Percentiles rank a stretch among this genome's conserved stretches.
Evolutionary conservation across 2,113 vertebrate genomes (phyloP).

Genomic region (Saguinus midas): DNA sequence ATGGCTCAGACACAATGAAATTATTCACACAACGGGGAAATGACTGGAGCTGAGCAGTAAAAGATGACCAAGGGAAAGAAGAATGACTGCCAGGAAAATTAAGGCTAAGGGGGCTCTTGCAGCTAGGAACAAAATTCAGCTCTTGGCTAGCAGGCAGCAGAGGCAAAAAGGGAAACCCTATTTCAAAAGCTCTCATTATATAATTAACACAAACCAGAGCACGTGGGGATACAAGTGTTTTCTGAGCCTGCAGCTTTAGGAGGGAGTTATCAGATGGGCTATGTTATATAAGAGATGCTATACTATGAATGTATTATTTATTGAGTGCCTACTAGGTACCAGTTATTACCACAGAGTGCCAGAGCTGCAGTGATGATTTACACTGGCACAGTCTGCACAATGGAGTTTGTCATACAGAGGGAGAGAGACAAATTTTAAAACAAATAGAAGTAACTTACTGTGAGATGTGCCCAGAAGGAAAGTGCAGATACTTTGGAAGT

Average conservation of each 20-base stretch:
- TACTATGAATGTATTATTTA: neutral
- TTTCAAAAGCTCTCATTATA: neutral
- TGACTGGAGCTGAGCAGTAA: neutral
- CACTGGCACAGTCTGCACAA: neutral
- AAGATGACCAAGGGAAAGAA: neutral
- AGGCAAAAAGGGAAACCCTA: neutral
- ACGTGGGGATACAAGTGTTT: neutral
- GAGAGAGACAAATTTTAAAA: neutral
- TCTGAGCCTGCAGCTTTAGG: neutral
- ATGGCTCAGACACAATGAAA: neutral
- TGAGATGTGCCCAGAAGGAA: neutral
- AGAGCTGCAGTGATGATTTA: neutral
- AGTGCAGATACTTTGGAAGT: neutral
- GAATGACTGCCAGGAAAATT: neutral
- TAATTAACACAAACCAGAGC: neutral
- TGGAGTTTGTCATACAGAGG: neutral
- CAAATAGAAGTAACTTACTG: neutral
- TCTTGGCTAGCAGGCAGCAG: neutral
- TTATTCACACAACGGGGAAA: neutral
- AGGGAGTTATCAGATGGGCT: neutral
- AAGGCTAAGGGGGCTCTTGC: neutral
- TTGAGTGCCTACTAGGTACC: neutral
- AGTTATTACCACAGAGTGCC: neutral
- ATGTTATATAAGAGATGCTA: neutral
- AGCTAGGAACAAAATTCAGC: neutral